Conservation (phyloP, 2,888 invertebrate species). For the Epinotia brunnichana region DNA sequence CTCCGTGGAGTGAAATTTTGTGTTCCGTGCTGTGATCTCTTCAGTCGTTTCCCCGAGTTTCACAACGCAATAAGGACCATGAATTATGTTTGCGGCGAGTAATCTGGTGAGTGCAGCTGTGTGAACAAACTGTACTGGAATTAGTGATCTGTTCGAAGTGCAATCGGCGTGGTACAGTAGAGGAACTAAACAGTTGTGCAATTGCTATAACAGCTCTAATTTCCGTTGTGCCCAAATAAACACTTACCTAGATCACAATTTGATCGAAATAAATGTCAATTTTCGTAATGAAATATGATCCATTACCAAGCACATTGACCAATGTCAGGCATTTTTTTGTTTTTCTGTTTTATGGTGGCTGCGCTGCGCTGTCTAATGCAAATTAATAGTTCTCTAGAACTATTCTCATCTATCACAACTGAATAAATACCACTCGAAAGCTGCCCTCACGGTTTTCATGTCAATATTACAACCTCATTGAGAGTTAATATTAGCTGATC, state of each 20-base stretch:
- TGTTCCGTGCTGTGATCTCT: slow-evolving; percentile 50
- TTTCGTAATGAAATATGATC: no score
- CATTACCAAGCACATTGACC: no score
- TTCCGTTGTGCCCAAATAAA: neutral
- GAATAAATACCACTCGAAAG: neutral
- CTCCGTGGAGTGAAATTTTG: slow-evolving; percentile 53
- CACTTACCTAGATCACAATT: no score
- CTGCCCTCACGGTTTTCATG: neutral
- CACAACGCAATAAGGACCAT: slow-evolving; percentile 34
- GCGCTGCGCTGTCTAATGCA: no score
- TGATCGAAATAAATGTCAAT: no score
- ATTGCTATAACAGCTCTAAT: neutral
- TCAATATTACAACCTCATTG: neutral
- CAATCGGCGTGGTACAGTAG: neutral
- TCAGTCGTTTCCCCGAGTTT: slow-evolving; percentile 38
- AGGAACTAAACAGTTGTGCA: neutral
- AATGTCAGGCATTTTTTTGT: no score
- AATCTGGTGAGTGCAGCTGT: slow-evolving; percentile 27
- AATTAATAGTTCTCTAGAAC: neutral
- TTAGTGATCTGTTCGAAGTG: slow-evolving; percentile 15
- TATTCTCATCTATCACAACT: neutral
- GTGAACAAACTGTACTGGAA: slow-evolving; percentile 11
- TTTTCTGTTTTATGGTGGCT: no score
- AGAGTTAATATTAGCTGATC: neutral
- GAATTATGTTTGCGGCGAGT: slow-evolving; percentile 34